Evolutionary conservation across 2,888 invertebrate genomes (phyloP).

Genomic region (Physocephala rufipes): DNA sequence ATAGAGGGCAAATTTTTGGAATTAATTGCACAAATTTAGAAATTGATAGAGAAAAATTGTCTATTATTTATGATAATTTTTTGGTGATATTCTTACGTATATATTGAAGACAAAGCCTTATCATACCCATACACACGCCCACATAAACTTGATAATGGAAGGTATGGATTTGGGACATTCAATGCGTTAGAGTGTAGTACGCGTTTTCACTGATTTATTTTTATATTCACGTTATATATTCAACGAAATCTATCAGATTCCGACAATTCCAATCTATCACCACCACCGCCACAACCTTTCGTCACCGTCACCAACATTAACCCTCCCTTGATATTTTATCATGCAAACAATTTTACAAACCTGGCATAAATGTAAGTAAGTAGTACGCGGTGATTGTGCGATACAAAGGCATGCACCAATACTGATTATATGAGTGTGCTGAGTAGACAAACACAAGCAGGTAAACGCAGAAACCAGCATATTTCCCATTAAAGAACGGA

Average conservation of each 20-base stretch:
- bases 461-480: background rate
- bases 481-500: background rate
- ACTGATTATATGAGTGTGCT: background rate
- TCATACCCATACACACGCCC: background rate
- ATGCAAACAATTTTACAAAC: background rate
- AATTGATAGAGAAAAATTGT: too few relatives aligned
- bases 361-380: background rate
- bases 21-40: too few relatives aligned
- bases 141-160: background rate
- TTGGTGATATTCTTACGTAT: too few relatives aligned
- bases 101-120: too few relatives aligned
- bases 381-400: too few relatives aligned
- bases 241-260: background rate
- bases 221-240: background rate
- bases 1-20: too few relatives aligned
- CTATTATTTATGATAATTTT: too few relatives aligned
- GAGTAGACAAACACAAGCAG: background rate
- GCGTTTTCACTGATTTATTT: constrained; percentile 20
- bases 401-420: background rate
- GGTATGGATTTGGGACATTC: background rate
- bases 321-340: background rate
- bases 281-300: background rate
- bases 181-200: constrained; percentile 3
- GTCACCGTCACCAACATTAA: background rate
- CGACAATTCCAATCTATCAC: background rate